Base-by-base conservation (phyloP, 1,140 invertebrate species). In the Contarinia nasturtii region DNA sequence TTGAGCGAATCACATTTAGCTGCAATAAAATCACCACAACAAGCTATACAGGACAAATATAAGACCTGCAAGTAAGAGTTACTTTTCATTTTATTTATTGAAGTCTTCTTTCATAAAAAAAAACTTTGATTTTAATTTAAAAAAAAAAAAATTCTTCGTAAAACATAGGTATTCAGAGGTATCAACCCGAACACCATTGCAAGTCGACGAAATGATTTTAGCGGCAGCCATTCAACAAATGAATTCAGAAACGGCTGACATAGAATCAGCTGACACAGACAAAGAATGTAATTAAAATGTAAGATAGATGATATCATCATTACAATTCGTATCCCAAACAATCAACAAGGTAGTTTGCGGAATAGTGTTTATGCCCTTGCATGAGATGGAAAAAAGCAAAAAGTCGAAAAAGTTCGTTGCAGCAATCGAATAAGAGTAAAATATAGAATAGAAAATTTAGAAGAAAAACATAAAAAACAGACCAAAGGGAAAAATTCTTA, bases 31-130 rank as follows among this genome's bases (percentile, higher is more conserved):
- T 66, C 77, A 43, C 71, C 73, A 37, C 86, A 91, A 56, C 80
- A 86, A 57, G 85, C 88, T 3, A 82, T 92, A 49, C 70, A 76
- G 44, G 83, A 88, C 54, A 90, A 90, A 67, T 90, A 88, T 63
- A 85, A 77, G 66, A 69, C 64, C 50, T 72, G 69, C 62, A 86
- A 85, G 82, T 79, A 27, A 67, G 67, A 1, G 5, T 47, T 19
- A 2, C 15, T 20, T 43, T 45, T 45, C 1, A 14, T 7, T 17
- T 33, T 22, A 46, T 2, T 2, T 7, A 8, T 17, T n/a, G 3
- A 7, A 19, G 4, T 4, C 15, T 18, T 11, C 4, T 2, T 2
- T 17, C n/a, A 27, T 4, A 2, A 2, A 7, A 8, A 34, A 34
- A 27, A 2, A 3, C 7, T 19, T 45, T 2, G 19, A 2, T 7